Evolutionary conservation across 2,888 invertebrate genomes (phyloP).

Genomic region (Epinotia demarniana): DNA sequence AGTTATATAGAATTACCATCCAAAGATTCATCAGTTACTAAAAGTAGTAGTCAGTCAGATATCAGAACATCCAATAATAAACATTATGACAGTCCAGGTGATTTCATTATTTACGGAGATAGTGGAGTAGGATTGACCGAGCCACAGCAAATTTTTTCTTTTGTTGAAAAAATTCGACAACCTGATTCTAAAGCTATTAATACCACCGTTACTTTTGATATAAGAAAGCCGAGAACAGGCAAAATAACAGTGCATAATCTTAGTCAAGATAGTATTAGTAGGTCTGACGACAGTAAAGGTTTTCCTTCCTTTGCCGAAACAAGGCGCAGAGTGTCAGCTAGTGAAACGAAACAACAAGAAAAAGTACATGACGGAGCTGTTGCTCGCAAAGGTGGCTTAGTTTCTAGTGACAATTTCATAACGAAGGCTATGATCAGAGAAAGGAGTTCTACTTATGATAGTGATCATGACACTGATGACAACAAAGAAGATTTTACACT

Average conservation of each 20-base stretch:
- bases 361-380: no score
- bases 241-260: background rate
- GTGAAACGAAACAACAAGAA: background rate
- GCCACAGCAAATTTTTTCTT: constrained; percentile 7
- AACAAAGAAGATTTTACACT: background rate
- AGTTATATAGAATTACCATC: constrained; percentile 24
- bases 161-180: constrained; percentile 1
- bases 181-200: background rate
- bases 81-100: background rate
- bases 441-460: background rate
- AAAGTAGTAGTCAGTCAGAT: background rate
- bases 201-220: background rate
- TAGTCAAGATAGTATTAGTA: background rate
- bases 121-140: background rate
- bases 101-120: background rate
- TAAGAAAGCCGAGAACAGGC: background rate
- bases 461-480: background rate
- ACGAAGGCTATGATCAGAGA: background rate
- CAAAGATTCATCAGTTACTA: constrained; percentile 5
- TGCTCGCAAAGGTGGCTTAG: background rate
- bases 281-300: constrained; percentile 3
- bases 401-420: background rate
- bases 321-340: background rate
- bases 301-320: background rate
- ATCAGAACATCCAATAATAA: constrained; percentile 1